Conservation (phyloP, 1,140 invertebrate species). For the Drosophila baimaii region DNA sequence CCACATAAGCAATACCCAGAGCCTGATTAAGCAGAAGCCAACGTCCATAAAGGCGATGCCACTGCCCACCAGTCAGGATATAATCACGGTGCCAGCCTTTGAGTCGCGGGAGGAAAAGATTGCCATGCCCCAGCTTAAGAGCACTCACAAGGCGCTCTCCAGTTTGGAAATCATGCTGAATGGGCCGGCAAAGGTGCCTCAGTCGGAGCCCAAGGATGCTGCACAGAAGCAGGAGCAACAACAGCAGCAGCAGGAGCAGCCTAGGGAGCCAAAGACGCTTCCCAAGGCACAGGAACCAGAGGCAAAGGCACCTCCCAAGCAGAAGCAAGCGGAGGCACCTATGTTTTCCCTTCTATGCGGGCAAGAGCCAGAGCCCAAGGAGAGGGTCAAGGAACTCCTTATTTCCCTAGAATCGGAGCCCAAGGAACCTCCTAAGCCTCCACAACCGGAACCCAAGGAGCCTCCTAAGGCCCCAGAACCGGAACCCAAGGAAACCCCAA, state of each 20-base stretch:
- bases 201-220: neutral
- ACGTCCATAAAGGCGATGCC: conserved; percentile 16
- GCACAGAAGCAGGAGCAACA: neutral
- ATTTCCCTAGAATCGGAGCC: neutral
- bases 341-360: too few species aligned
- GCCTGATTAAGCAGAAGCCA: conserved; percentile 22
- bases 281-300: neutral
- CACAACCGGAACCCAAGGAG: neutral
- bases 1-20: conserved; percentile 16
- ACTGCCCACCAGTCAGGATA: conserved; percentile 10
- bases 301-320: neutral
- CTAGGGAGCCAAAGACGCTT: neutral
- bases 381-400: neutral
- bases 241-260: neutral
- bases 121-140: neutral
- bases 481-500: neutral
- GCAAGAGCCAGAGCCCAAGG: neutral
- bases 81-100: neutral
- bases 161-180: neutral
- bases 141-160: neutral
- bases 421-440: neutral
- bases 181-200: neutral
- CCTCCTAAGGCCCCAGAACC: neutral
- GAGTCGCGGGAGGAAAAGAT: conserved; percentile 7
- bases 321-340: neutral